These are phyloP conservation scores for Cheiracanthium punctorium DNA, from an alignment of 2,888 invertebrate species.

Conservation along the genomic window DNA sequence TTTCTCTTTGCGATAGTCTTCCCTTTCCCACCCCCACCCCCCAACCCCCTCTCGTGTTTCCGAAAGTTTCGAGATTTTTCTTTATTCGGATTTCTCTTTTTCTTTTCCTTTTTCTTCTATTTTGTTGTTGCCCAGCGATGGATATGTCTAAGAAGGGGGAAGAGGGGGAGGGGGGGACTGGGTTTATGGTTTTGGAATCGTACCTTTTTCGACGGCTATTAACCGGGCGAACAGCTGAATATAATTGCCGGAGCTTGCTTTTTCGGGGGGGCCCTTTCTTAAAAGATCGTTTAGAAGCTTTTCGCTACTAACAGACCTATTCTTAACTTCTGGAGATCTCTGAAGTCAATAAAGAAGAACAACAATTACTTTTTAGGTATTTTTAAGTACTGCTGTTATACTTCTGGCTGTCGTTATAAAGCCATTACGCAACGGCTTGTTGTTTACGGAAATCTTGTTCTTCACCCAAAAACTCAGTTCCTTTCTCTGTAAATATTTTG, in stretches of 20 bases:
- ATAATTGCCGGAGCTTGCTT: slow-evolving; percentile 43
- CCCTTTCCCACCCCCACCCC: slow-evolving; percentile 18
- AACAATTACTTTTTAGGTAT: slow-evolving; percentile 17
- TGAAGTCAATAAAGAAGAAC: slow-evolving; percentile 17
- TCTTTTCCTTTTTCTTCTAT: slow-evolving; percentile 13
- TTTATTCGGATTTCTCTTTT: not conserved
- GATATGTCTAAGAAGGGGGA: slow-evolving; percentile 18
- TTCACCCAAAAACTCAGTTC: not conserved
- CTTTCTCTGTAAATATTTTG: too few species aligned
- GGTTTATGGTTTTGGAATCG: slow-evolving; percentile 51
- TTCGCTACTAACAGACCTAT: slow-evolving; percentile 6
- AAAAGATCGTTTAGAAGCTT: slow-evolving; percentile 10
- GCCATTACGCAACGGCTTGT: not conserved
- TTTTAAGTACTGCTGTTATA: slow-evolving; percentile 6
- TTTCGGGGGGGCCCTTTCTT: not conserved
- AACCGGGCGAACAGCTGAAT: slow-evolving; percentile 42
- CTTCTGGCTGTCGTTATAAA: slow-evolving; percentile 10
- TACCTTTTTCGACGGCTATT: slow-evolving; percentile 14
- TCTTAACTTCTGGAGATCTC: slow-evolving; percentile 8
- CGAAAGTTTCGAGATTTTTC: slow-evolving; percentile 53
- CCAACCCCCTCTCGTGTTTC: slow-evolving; percentile 37
- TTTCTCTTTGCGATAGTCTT: slow-evolving; percentile 30
- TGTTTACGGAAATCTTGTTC: not conserved
- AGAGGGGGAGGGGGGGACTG: not conserved
- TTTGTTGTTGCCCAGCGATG: slow-evolving; percentile 21